A percentile compares a stretch with the other conserved stretches of the same genome.
Evolutionary conservation across 35 echinoderm and acorn worm genomes (phyloP).

Genomic region (Hemicentrotus pulcherrimus): DNA sequence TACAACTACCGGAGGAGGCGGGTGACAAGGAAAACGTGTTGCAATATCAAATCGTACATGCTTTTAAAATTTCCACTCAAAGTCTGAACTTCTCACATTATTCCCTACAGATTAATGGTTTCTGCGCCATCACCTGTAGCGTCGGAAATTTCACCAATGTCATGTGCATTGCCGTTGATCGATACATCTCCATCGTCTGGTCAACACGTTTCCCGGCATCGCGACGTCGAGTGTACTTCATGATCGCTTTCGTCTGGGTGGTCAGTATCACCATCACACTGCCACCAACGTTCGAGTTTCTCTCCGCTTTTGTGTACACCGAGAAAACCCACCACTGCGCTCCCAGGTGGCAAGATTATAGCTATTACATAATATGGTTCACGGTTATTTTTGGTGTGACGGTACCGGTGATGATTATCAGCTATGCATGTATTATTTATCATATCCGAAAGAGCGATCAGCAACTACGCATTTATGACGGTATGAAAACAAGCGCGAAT

Average conservation of each 20-base stretch:
- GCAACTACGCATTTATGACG: not conserved
- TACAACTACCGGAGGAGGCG: too few species aligned
- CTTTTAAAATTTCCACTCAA: too few species aligned
- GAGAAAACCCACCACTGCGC: slow-evolving; percentile 15
- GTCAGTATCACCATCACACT: slow-evolving; percentile 36
- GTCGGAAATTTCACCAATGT: slow-evolving; percentile 44
- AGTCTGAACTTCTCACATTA: not conserved
- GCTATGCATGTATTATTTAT: slow-evolving; percentile 46
- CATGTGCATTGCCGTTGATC: slow-evolving; percentile 43
- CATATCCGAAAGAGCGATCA: slow-evolving; percentile 5
- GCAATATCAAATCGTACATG: too few species aligned
- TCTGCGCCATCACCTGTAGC: slow-evolving; percentile 40
- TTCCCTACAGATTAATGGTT: slow-evolving; percentile 34
- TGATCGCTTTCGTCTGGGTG: slow-evolving; percentile 27
- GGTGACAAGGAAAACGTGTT: too few species aligned
- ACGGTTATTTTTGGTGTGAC: slow-evolving; percentile 36
- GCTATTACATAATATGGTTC: slow-evolving; percentile 43
- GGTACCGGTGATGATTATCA: slow-evolving; percentile 17
- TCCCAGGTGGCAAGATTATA: not conserved
- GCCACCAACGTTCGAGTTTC: slow-evolving; percentile 21
- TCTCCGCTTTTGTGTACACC: slow-evolving; percentile 17
- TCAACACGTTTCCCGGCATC: slow-evolving; percentile 27
- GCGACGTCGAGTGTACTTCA: slow-evolving; percentile 5
- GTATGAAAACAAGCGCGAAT: not conserved
- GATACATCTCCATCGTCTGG: slow-evolving; percentile 42